These are phyloP conservation scores for Subacronicta megacephala DNA, from an alignment of 2,888 invertebrate species.

Conservation along the genomic window DNA sequence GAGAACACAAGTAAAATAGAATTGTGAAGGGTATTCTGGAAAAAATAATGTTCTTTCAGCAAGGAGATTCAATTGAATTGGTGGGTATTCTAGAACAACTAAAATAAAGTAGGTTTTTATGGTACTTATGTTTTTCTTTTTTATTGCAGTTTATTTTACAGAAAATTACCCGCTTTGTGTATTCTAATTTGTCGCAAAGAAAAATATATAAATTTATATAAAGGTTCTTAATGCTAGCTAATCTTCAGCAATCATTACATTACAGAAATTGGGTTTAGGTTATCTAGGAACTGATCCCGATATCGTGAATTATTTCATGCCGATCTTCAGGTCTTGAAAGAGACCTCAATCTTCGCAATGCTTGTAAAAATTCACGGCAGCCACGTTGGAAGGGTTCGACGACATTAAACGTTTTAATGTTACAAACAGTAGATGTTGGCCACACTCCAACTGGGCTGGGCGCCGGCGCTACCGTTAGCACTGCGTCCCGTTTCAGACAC, in stretches of 20 bases:
- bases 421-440: constrained; percentile 84
- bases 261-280: constrained; percentile 17
- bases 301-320: constrained; percentile 12
- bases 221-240: constrained; percentile 14
- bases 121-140: too few relatives aligned
- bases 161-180: too few relatives aligned
- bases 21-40: not conserved
- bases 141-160: too few relatives aligned
- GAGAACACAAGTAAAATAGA: not conserved
- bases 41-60: too few relatives aligned
- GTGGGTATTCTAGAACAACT: too few relatives aligned
- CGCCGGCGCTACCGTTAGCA: constrained; percentile 79
- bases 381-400: constrained; percentile 45
- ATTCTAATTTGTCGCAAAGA: too few relatives aligned
- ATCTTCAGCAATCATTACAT: constrained; percentile 29
- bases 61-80: too few relatives aligned
- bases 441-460: constrained; percentile 79
- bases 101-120: too few relatives aligned
- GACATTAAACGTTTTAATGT: constrained; percentile 73
- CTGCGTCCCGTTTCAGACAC: constrained; percentile 70
- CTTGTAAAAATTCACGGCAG: constrained; percentile 36
- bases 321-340: constrained; percentile 16
- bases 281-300: constrained; percentile 16
- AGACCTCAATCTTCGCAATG: constrained; percentile 12
- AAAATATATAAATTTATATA: too few relatives aligned